These are phyloP conservation scores for Lutjanus campechanus DNA, from an alignment of 2,797 vertebrate species.

Conservation along the genomic window DNA sequence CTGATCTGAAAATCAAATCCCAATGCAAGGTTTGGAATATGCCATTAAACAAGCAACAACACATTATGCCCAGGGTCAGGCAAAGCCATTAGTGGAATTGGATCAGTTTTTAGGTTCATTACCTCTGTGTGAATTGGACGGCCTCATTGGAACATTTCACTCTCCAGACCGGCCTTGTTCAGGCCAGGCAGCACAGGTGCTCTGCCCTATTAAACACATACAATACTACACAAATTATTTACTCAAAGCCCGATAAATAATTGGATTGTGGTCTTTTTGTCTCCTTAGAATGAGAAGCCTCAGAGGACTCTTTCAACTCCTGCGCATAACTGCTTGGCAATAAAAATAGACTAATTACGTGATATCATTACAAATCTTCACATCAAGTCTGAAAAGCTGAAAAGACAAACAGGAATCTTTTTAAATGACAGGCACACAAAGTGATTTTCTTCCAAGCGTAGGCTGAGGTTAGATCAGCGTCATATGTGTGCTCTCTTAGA, in stretches of 20 bases:
- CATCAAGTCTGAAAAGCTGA: not conserved
- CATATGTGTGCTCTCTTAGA: not conserved
- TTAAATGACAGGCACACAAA: not conserved
- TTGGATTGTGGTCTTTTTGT: conserved; percentile 15
- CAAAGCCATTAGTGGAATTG: conserved; percentile 80
- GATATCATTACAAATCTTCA: not conserved
- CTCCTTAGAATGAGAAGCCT: not conserved
- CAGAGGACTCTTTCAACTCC: not conserved
- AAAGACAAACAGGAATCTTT: not conserved
- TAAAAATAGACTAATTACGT: conserved; percentile 9
- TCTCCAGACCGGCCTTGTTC: conserved; percentile 46
- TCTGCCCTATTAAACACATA: conserved; percentile 38
- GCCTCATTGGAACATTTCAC: conserved; percentile 57
- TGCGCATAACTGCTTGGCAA: not conserved
- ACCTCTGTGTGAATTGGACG: conserved; percentile 71
- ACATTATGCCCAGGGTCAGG: conserved; percentile 78
- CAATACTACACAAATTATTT: conserved; percentile 29
- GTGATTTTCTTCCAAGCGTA: not conserved
- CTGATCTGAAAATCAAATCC: conserved; percentile 78
- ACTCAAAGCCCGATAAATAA: conserved; percentile 36
- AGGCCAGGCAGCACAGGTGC: conserved; percentile 32
- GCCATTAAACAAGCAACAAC: conserved; percentile 76
- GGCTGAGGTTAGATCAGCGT: not conserved
- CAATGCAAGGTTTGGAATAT: conserved; percentile 71
- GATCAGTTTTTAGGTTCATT: conserved; percentile 83